Base-by-base conservation (phyloP, 2,797 vertebrate species). In the Acipenser oxyrinchus region DNA sequence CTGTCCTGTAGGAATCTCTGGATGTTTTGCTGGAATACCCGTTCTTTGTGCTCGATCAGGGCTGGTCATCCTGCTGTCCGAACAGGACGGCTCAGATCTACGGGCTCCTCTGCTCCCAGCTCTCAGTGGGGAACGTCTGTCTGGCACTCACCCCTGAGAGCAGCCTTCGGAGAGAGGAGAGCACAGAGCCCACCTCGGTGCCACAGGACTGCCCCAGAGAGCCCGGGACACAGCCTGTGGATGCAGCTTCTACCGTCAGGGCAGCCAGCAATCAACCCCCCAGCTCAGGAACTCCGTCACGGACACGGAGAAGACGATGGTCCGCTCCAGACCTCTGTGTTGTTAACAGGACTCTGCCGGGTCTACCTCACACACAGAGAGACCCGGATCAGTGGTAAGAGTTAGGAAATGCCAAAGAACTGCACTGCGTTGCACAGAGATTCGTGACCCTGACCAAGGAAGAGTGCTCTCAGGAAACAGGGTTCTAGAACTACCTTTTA, bases 11-110 rank as follows among this genome's bases (percentile, higher is more conserved):
- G 87, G 82, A 90, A 75, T 51, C 79, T 68, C 77, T 90, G 78
- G 89, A 91, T 48, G 88, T 90, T 68, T 86, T 84, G 7, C 77
- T 78, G 70, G 88, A 86, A 74, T 85, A 89, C 64, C 89, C 89
- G 0, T 87, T 90, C 70, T 89, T 88, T 51, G 89, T 90, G 65
- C 84, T 80, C 4, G 82, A 82, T 1, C 75, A 15, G 6, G 89
- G 88, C 72, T 90, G 89, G 89, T 88, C 88, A 0, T 90, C 88
- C 67, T 90, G 87, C 75, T 81, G 79, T 71, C 89, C 89, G 13
- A 78, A 83, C 71, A 79, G 74, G 72, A 90, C 88, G 0, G 77
- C 78, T 57, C 78, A 64, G 69, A 81, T 86, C 59, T 90, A 87
- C 53, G 85, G 83, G 66, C 83, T 90, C 64, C 81, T 71, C 69